A percentile compares a stretch with the other conserved stretches of the same genome.
Evolutionary conservation across 2,797 vertebrate genomes (phyloP).

Genomic region (Halcyon leucocephala): DNA sequence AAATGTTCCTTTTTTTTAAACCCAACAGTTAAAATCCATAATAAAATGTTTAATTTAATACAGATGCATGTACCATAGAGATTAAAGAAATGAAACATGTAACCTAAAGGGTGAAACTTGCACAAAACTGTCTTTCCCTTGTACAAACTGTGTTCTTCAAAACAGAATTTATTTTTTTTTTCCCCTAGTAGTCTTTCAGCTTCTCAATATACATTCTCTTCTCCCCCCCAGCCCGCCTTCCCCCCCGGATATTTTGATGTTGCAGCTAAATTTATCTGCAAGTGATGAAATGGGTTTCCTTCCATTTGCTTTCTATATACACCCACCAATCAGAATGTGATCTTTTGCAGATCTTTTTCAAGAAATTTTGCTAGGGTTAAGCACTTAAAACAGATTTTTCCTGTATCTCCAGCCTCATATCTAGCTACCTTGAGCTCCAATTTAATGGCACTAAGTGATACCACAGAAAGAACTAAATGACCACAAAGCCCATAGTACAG

Average conservation of each 20-base stretch:
- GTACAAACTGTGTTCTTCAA: neutral
- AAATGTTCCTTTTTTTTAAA: neutral
- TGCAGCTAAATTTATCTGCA: conserved; percentile 10
- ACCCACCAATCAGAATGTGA: conserved; percentile 15
- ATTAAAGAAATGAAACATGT: neutral
- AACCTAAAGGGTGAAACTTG: neutral
- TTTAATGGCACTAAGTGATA: conserved; percentile 41
- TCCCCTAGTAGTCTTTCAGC: neutral
- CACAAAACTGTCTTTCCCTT: neutral
- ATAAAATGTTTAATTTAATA: neutral
- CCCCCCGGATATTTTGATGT: neutral
- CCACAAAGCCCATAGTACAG: conserved; percentile 12
- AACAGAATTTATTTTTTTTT: neutral
- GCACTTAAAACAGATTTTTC: conserved; percentile 50
- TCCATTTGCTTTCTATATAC: conserved; percentile 52
- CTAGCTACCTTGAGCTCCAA: conserved; percentile 44
- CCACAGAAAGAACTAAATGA: conserved; percentile 15
- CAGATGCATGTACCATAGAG: neutral
- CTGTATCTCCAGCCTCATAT: conserved; percentile 33
- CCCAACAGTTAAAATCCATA: neutral
- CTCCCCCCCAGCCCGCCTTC: fast-evolving
- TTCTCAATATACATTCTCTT: neutral
- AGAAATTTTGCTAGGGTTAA: conserved; percentile 53
- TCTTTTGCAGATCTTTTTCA: conserved; percentile 46
- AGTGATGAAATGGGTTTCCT: conserved; percentile 57